Conservation (phyloP, 2,888 invertebrate species). For the Entomobrya multifasciata region DNA sequence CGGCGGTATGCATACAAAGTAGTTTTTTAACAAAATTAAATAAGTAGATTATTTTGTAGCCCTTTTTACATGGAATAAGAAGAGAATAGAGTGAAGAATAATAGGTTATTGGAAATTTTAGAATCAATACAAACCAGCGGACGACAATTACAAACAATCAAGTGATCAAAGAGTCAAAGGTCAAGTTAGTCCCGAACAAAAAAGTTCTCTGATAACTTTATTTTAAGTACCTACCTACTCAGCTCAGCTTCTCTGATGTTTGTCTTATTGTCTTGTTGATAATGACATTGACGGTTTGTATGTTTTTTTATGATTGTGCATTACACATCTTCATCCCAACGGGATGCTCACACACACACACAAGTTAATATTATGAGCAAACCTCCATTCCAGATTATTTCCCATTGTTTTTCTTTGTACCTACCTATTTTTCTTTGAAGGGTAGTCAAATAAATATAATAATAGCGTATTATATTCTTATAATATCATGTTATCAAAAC, state of each 20-base stretch:
- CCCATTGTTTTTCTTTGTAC: conserved; percentile 14
- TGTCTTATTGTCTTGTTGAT: conserved; percentile 12
- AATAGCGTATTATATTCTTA: conserved; percentile 18
- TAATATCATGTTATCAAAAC: conserved; percentile 42
- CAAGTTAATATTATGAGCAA: neutral
- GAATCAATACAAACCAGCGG: conserved; percentile 30
- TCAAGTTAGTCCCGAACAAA: conserved; percentile 41
- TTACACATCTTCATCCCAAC: neutral
- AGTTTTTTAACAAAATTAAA: conserved; percentile 15
- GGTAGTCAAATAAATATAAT: conserved; percentile 9
- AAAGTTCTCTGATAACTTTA: neutral
- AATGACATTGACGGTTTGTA: conserved; percentile 26
- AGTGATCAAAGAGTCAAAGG: conserved; percentile 14
- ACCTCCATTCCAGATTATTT: conserved; percentile 13
- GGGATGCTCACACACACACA: neutral
- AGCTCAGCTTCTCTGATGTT: too few relatives aligned
- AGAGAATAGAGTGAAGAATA: too few relatives aligned
- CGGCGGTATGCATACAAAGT: conserved; percentile 40
- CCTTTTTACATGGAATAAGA: neutral
- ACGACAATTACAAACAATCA: too few relatives aligned
- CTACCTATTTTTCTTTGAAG: conserved; percentile 10
- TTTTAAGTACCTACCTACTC: too few relatives aligned
- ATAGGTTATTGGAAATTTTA: conserved; percentile 30
- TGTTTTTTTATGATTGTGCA: neutral
- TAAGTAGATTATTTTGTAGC: conserved; percentile 3